Percentiles rank a stretch among this genome's conserved stretches.
Evolutionary conservation across 2,888 invertebrate genomes (phyloP).

Genomic region (Melolontha melolontha): DNA sequence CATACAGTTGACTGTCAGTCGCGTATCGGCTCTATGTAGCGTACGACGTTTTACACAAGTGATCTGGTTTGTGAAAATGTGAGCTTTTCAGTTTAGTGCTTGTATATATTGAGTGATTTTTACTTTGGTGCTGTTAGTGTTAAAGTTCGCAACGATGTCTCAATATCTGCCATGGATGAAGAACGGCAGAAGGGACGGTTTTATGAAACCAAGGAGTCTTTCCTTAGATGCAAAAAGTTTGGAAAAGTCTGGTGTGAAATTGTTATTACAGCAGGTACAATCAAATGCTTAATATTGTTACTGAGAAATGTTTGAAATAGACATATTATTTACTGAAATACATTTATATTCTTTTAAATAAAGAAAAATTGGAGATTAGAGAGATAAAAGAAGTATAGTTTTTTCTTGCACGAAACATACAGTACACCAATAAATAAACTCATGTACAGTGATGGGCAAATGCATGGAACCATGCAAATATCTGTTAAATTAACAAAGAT

Average conservation of each 20-base stretch:
- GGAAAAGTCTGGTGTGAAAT: slow-evolving; percentile 75
- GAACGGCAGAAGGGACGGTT: slow-evolving; percentile 54
- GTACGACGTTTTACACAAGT: slow-evolving; percentile 1
- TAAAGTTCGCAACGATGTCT: slow-evolving; percentile 1
- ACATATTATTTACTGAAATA: no score
- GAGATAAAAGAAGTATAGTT: no score
- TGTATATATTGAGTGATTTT: neutral
- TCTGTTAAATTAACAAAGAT: no score
- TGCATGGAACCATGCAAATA: no score
- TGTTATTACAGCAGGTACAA: slow-evolving; percentile 70
- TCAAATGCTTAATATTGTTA: neutral
- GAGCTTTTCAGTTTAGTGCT: neutral
- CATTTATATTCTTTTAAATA: no score
- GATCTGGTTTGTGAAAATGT: slow-evolving; percentile 9
- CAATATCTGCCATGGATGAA: slow-evolving; percentile 52
- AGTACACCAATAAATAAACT: no score
- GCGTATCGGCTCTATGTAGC: neutral
- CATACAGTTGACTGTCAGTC: slow-evolving; percentile 20
- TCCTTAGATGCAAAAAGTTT: slow-evolving; percentile 80
- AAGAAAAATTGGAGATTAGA: no score
- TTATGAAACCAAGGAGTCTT: slow-evolving; percentile 75
- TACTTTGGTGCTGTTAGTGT: neutral
- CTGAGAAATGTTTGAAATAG: no score
- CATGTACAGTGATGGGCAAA: no score
- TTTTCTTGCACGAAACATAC: no score